These are phyloP conservation scores for Alligator sinensis DNA, from an alignment of 2,113 vertebrate species.

Conservation along the genomic window DNA sequence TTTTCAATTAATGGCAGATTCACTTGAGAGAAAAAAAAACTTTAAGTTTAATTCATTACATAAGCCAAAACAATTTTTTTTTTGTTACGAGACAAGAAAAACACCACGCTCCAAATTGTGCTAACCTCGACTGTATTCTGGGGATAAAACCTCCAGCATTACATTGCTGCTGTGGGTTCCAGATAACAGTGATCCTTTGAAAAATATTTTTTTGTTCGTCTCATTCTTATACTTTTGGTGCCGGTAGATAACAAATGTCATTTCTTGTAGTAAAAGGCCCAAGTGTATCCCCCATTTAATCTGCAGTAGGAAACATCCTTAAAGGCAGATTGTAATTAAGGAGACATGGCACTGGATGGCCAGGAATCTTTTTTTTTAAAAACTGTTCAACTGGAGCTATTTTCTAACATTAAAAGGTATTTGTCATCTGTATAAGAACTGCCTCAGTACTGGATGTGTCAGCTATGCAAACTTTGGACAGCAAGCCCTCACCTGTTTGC, in stretches of 20 bases:
- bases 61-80: neutral
- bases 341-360: fast-evolving
- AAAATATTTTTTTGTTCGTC: neutral
- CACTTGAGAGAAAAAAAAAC: neutral
- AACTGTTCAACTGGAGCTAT: neutral
- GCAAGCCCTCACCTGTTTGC: neutral
- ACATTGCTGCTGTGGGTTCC: neutral
- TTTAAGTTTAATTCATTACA: neutral
- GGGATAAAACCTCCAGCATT: neutral
- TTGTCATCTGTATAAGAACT: neutral
- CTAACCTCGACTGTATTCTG: neutral
- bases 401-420: neutral
- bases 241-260: neutral
- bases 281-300: too few relatives aligned
- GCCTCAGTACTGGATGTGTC: neutral
- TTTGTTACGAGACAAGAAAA: neutral
- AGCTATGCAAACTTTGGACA: neutral
- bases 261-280: neutral
- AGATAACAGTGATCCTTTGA: too few relatives aligned
- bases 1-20: neutral
- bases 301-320: neutral
- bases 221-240: too few relatives aligned
- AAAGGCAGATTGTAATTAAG: fast-evolving
- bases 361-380: fast-evolving
- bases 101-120: neutral